phyloP scores from a whole-genome alignment of 2,113 vertebrate species.

The Tamias sibiricus region DNA sequence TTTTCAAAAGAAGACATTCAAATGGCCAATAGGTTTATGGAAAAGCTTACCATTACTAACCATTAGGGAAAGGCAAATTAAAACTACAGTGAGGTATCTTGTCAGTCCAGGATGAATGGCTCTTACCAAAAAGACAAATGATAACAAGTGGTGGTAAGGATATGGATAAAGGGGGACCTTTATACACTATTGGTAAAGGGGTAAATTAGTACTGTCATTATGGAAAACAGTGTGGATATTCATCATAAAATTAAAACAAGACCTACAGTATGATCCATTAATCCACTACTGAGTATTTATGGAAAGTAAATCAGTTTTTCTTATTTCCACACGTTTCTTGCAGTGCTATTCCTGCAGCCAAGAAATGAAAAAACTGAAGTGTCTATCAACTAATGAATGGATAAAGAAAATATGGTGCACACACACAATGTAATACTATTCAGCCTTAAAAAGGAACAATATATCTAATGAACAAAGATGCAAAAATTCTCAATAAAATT shows the following conservation, averaged over 20 bases:
- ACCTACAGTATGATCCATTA: neutral
- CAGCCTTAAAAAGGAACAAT: neutral
- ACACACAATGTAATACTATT: neutral
- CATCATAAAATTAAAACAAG: neutral
- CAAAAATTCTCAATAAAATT: no score
- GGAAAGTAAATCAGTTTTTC: neutral
- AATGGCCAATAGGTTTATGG: neutral
- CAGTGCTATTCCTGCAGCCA: neutral
- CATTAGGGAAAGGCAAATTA: neutral
- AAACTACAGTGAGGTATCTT: neutral
- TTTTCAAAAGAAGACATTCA: neutral
- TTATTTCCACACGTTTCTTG: neutral
- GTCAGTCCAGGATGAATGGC: neutral
- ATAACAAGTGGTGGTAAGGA: neutral
- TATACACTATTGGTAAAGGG: neutral
- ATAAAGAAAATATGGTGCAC: neutral
- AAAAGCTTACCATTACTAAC: neutral
- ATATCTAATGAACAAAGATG: no score
- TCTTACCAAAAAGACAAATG: neutral
- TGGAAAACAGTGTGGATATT: neutral
- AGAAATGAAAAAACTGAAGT: neutral
- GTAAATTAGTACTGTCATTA: neutral
- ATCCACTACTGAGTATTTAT: neutral
- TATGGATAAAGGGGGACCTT: neutral
- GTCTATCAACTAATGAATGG: neutral